Base-by-base conservation (phyloP, 2,113 vertebrate species). In the Semicossyphus pulcher region DNA sequence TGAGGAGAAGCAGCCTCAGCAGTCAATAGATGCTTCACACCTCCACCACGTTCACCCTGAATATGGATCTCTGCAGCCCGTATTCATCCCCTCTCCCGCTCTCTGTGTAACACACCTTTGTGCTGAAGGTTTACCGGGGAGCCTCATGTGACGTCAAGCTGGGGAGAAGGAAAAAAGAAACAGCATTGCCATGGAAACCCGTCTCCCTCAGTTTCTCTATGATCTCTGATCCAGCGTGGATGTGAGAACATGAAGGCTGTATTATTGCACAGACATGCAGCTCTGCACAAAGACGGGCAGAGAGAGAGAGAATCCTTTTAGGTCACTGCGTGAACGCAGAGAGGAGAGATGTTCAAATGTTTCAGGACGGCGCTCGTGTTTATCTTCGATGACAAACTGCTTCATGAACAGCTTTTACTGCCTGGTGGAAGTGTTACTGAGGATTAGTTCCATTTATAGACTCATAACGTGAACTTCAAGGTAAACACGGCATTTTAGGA, bases 151-250 rank as follows among this genome's bases (percentile, higher is more conserved):
- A 93, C 87, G 86, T 91, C 83, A 87, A 71, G 21, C 69, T 42
- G 78, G 29, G 52, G 64, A 44, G 59, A 53, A 70, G 64, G 53
- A 32, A 65, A 54, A 44, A 77, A 80, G 42, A 88, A 84, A 81
- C 82, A 28, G 70, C n/a, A 92, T 94, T 86, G 85, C 90, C 91
- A 93, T 94, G 91, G 92, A 88, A 93, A 94, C 91, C 78, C 32
- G 71, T 88, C 84, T 93, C 74, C 82, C 86, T 84, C 69, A 32
- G 67, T 83, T 88, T 64, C 82, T 70, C 70, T 69, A 21, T 80
- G 80, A 84, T 84, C 80, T 74, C 42, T 81, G 76, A 81, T 89
- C 80, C 69, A 63, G 76, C 34, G 49, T 49, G 72, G 68, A 86
- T 82, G 42, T 78, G 72, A 76, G 53, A 74, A 72, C 78, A 82